Base-by-base conservation (phyloP, 2,797 vertebrate genomes). In the Danio albolineatus region DNA sequence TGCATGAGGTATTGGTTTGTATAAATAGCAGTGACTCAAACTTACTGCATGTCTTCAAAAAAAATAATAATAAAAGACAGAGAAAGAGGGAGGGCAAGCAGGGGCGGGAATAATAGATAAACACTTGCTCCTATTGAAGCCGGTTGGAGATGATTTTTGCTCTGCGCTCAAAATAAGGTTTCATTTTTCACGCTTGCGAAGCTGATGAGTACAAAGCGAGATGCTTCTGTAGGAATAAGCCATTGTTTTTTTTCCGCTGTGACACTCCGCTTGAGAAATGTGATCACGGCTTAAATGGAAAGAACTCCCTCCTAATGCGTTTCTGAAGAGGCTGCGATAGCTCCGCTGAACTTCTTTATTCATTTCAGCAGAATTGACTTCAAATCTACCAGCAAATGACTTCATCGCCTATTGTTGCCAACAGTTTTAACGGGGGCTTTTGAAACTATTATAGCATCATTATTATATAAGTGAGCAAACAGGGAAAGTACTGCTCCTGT, bases 1-100 rank as follows among this genome's bases (percentile, higher is more conserved):
- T 92, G 89, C 91, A 90, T 93, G 86, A 90, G 82, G 83, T 85
- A 81, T 82, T 88, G 90, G 89, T 91, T 91, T 91, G 89, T 90
- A 90, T 89, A 90, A 90, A 89, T 87, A 89, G 89, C 74, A 79
- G 89, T 88, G 86, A 85, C 87, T 91, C 87, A 80, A 89, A 88
- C 92, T 91, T 90, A 89, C 90, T 87, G 86, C 56, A 78, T 44
- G n/a, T 6, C 76, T 69, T 70, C 86, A 90, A 89, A 89, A 89
- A 89, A 89, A 89, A 86, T 88, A 89, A 83, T 82, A 85, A 88
- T 71, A 85, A 85, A 87, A 70, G 80, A 83, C 86, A 75, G 84
- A 38, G 76, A 80, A 85, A 85, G 86, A 86, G 80, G 78, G 60
- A 76, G 81, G 83, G 87, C 83, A 69, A 80, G 48, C n/a, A 76